Evolutionary conservation across 37 sponge, comb jelly and placozoan genomes (phyloP).

Genomic region (Bolinopsis microptera): DNA sequence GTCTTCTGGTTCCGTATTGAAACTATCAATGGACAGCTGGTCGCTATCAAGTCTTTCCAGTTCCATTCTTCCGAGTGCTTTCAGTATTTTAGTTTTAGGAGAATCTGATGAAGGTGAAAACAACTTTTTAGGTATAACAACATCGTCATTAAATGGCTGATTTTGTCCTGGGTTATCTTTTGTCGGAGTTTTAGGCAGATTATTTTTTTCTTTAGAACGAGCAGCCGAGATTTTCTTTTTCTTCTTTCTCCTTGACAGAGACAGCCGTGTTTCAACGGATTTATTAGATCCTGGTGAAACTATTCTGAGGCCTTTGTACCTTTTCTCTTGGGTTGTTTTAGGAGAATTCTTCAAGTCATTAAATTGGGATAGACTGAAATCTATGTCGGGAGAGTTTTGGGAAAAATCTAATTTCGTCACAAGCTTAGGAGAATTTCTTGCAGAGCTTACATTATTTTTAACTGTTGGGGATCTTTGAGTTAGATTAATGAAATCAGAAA

Average conservation of each 20-base stretch:
- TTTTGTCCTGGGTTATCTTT: not conserved
- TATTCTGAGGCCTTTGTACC: not conserved
- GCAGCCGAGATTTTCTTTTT: not conserved
- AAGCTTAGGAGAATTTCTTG: not conserved
- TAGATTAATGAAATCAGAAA: not conserved
- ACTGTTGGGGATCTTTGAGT: not conserved
- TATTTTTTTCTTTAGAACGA: conserved; percentile 5
- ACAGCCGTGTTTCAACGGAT: not conserved
- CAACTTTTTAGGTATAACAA: not conserved
- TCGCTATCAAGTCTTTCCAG: not conserved
- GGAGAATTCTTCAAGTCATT: conserved; percentile 24
- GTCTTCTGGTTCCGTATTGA: not conserved
- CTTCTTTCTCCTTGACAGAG: not conserved
- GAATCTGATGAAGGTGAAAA: not conserved
- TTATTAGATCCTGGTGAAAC: not conserved
- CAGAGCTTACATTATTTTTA: not conserved
- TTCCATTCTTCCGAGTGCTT: not conserved
- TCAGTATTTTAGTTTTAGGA: conserved; percentile 15
- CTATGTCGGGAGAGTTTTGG: not conserved
- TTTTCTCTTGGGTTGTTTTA: not conserved
- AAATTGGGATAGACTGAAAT: conserved; percentile 3
- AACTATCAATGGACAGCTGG: not conserved
- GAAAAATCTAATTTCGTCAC: not conserved
- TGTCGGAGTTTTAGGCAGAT: not conserved
- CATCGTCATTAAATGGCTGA: not conserved